Evolutionary conservation across 2,113 vertebrate genomes (phyloP).

Genomic region (Pseudonaja textilis): DNA sequence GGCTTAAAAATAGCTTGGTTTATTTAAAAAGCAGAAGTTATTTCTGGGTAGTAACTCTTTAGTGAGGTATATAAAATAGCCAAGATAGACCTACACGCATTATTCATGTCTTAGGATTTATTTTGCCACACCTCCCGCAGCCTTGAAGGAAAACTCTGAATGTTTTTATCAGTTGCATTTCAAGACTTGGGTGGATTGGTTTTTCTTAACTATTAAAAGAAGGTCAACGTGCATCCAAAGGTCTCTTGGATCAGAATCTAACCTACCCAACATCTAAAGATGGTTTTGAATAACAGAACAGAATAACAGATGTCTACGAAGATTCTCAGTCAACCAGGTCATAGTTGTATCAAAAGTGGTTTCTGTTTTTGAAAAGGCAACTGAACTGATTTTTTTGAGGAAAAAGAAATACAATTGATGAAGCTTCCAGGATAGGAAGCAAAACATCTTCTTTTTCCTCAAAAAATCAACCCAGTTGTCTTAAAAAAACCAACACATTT

Average conservation of each 20-base stretch:
- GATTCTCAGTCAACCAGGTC: too few relatives aligned
- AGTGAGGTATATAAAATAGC: constrained; percentile 48
- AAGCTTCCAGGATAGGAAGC: background rate
- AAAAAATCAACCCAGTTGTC: background rate
- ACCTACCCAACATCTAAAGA: background rate
- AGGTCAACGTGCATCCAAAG: too few relatives aligned
- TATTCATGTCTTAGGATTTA: constrained; percentile 23
- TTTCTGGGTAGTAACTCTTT: constrained; percentile 58
- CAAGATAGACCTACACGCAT: background rate
- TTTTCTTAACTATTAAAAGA: background rate
- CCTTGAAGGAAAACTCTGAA: constrained; percentile 35
- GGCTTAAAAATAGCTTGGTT: constrained; percentile 56
- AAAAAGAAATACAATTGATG: background rate
- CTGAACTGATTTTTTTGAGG: background rate
- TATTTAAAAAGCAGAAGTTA: constrained; percentile 59
- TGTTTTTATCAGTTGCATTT: constrained; percentile 24
- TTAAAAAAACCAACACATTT: background rate
- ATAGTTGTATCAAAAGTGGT: background rate
- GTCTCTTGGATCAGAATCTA: background rate
- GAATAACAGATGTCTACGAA: background rate
- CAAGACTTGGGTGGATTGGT: constrained; percentile 22
- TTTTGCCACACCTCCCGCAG: constrained; percentile 22
- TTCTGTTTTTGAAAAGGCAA: background rate
- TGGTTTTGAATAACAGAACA: background rate
- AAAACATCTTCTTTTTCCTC: background rate